A percentile compares a stretch with the other conserved stretches of the same genome.
Evolutionary conservation across 2,888 invertebrate genomes (phyloP).

Genomic region (Orthosia gothica): DNA sequence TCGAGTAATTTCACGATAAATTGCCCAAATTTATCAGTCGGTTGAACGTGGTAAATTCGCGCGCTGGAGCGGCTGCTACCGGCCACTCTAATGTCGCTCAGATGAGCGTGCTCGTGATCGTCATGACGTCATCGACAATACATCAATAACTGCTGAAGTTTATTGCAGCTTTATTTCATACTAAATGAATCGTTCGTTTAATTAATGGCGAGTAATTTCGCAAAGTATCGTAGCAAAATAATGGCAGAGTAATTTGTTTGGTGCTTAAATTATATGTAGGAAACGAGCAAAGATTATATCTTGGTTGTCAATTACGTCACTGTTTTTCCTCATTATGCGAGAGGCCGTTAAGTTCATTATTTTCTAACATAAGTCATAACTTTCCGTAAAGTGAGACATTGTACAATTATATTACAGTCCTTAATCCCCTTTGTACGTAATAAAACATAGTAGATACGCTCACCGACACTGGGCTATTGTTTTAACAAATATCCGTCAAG

Average conservation of each 20-base stretch:
- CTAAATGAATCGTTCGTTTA: slow-evolving; percentile 30
- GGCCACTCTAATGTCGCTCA: slow-evolving; percentile 68
- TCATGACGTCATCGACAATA: slow-evolving; percentile 75
- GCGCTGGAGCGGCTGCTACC: slow-evolving; percentile 58
- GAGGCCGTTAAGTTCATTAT: not conserved
- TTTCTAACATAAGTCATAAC: not conserved
- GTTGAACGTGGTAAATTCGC: slow-evolving; percentile 79
- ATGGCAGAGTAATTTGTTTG: slow-evolving; percentile 16
- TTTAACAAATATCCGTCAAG: slow-evolving; percentile 47
- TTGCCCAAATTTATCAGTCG: slow-evolving; percentile 81
- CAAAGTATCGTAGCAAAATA: slow-evolving; percentile 12
- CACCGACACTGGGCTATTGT: slow-evolving; percentile 40
- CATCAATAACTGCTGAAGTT: slow-evolving; percentile 61
- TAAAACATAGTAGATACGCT: slow-evolving; percentile 5
- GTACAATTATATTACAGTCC: slow-evolving; percentile 8
- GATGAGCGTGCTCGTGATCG: slow-evolving; percentile 67
- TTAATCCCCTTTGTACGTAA: slow-evolving; percentile 27
- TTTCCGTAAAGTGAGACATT: not conserved
- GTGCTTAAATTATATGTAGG: not conserved
- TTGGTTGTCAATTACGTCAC: not conserved
- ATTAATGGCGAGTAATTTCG: slow-evolving; percentile 34
- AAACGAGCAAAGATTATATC: slow-evolving; percentile 3
- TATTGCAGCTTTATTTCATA: slow-evolving; percentile 21
- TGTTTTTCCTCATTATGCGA: not conserved
- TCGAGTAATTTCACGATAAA: slow-evolving; percentile 82